phyloP scores from a whole-genome alignment of 1,140 invertebrate genomes.

The Drosophila littoralis region DNA sequence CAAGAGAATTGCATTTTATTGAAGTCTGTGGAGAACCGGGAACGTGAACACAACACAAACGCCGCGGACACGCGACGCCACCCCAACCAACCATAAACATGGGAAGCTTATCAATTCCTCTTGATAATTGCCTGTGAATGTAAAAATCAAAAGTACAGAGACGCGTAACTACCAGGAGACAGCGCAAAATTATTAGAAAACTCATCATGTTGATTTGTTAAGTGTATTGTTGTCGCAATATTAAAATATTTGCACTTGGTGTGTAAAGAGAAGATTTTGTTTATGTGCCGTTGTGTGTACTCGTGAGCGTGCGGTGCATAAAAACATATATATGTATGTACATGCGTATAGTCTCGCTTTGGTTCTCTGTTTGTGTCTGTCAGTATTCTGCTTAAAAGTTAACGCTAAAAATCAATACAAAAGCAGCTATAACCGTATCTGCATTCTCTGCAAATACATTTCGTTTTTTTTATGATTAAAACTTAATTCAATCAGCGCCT shows the following conservation, averaged over 20 bases:
- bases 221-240: neutral
- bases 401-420: conserved; percentile 12
- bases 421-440: conserved; percentile 2
- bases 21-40: conserved; percentile 21
- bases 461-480: too few species aligned
- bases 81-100: neutral
- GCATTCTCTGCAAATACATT: neutral
- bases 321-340: neutral
- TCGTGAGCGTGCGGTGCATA: conserved; percentile 27
- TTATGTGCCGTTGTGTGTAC: neutral
- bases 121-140: conserved; percentile 18
- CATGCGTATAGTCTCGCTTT: conserved; percentile 2
- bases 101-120: neutral
- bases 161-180: too few species aligned
- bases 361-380: conserved; percentile 22
- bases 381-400: conserved; percentile 2
- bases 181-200: too few species aligned
- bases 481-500: too few species aligned
- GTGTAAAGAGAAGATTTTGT: neutral
- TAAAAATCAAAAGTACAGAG: conserved; percentile 25
- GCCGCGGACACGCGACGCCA: neutral
- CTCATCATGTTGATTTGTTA: neutral
- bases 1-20: neutral
- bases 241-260: neutral
- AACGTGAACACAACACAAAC: conserved; percentile 4